A percentile compares a stretch with the other conserved stretches of the same genome.
Evolutionary conservation across 2,797 vertebrate species (phyloP).

Genomic region (Brotula barbata): DNA sequence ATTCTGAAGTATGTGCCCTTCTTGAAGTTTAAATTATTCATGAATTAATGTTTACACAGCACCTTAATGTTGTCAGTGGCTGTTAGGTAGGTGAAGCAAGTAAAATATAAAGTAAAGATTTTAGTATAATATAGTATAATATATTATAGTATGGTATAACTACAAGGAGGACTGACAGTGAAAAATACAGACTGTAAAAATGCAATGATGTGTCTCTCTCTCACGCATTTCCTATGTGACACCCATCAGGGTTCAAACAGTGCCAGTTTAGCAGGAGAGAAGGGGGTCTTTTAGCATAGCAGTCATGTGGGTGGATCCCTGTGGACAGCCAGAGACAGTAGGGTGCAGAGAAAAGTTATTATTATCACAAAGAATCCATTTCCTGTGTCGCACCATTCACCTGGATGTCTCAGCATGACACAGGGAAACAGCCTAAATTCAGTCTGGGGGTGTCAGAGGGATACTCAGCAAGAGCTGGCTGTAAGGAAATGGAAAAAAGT

Average conservation of each 20-base stretch:
- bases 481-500: slow-evolving; percentile 9
- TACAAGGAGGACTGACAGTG: too few species aligned
- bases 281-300: slow-evolving; percentile 35
- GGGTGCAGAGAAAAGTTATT: slow-evolving; percentile 43
- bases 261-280: slow-evolving; percentile 30
- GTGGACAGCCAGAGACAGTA: slow-evolving; percentile 29
- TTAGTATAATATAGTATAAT: too few species aligned
- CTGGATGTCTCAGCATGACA: slow-evolving; percentile 51
- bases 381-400: slow-evolving; percentile 46
- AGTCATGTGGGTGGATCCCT: slow-evolving; percentile 23
- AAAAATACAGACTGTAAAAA: too few species aligned
- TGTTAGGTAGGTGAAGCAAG: too few species aligned
- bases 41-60: too few species aligned
- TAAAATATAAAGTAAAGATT: too few species aligned
- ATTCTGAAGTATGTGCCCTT: too few species aligned
- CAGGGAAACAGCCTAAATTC: slow-evolving; percentile 45
- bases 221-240: slow-evolving; percentile 8
- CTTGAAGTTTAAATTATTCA: too few species aligned
- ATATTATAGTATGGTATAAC: too few species aligned
- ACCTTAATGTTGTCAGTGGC: too few species aligned
- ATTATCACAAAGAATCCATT: slow-evolving; percentile 55
- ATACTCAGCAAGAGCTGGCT: slow-evolving; percentile 6
- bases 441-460: slow-evolving; percentile 20
- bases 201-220: not conserved
- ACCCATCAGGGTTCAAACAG: slow-evolving; percentile 27